phyloP scores from a whole-genome alignment of 2,113 vertebrate species.

The Lampris megalopsis region DNA sequence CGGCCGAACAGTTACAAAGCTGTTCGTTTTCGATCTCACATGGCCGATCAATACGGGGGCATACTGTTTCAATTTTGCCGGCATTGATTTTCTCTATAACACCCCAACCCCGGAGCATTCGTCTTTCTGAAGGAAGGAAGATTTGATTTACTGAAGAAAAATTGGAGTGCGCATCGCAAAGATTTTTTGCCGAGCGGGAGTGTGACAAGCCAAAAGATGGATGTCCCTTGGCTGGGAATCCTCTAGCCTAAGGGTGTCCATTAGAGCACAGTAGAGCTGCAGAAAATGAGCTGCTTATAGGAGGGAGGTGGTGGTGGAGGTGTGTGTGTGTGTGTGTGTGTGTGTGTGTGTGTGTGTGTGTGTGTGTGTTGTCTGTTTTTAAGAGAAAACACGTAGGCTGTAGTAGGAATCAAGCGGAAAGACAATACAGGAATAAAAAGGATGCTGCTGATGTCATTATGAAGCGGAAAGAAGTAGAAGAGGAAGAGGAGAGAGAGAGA shows the following conservation, averaged over 20 bases:
- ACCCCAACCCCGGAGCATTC: slow-evolving; percentile 96
- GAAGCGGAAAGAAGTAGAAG: neutral
- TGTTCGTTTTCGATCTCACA: slow-evolving; percentile 98
- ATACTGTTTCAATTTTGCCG: slow-evolving; percentile 99
- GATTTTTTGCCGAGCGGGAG: slow-evolving; percentile 96
- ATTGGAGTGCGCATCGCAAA: slow-evolving; percentile 99
- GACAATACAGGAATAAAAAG: slow-evolving; percentile 44
- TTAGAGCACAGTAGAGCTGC: slow-evolving; percentile 93
- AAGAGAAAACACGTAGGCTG: too few relatives aligned
- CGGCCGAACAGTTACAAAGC: slow-evolving; percentile 99
- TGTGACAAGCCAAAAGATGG: slow-evolving; percentile 96
- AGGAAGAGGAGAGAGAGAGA: too few relatives aligned
- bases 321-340: slow-evolving; percentile 28
- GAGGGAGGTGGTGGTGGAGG: slow-evolving; percentile 64
- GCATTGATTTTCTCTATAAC: slow-evolving; percentile 98
- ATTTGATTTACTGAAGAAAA: slow-evolving; percentile 99
- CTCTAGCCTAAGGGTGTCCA: slow-evolving; percentile 97
- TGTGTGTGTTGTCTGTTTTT: neutral
- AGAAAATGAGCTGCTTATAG: slow-evolving; percentile 89
- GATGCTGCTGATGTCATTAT: slow-evolving; percentile 27
- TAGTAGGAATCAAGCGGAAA: slow-evolving; percentile 21
- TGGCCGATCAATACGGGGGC: slow-evolving; percentile 97
- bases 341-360: slow-evolving; percentile 10
- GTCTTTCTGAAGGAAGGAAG: slow-evolving; percentile 99
- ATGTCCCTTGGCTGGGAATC: slow-evolving; percentile 96